These are phyloP conservation scores for Cranoglanis bouderius DNA, from an alignment of 2,113 vertebrate species.

Conservation along the genomic window DNA sequence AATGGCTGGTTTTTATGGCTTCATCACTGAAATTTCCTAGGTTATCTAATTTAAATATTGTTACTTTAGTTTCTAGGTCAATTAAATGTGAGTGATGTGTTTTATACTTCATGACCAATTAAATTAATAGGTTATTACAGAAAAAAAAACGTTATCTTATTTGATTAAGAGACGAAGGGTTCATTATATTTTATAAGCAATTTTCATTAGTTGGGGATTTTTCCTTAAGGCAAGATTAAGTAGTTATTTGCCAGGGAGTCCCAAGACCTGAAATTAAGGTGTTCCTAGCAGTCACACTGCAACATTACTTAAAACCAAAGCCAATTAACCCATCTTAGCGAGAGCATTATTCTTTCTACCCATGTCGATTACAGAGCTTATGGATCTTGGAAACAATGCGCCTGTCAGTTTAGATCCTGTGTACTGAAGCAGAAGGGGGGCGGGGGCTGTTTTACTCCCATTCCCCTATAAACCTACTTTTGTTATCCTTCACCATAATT, in stretches of 20 bases:
- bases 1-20: constrained; percentile 81
- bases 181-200: constrained; percentile 99
- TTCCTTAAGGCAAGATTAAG: constrained; percentile 96
- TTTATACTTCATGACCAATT: constrained; percentile 99
- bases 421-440: constrained; percentile 89
- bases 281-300: constrained; percentile 83
- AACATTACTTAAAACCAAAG: constrained; percentile 97
- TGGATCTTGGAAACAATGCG: constrained; percentile 97
- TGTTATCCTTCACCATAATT: constrained; percentile 68
- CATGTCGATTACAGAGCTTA: constrained; percentile 93
- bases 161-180: constrained; percentile 97
- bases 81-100: constrained; percentile 98
- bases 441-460: constrained; percentile 82
- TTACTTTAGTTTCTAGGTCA: constrained; percentile 98
- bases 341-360: constrained; percentile 91
- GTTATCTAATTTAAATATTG: constrained; percentile 91
- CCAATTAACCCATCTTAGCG: constrained; percentile 97
- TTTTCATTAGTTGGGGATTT: constrained; percentile 97
- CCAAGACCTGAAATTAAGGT: constrained; percentile 89
- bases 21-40: constrained; percentile 84
- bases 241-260: constrained; percentile 86
- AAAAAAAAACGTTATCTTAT: constrained; percentile 85
- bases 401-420: constrained; percentile 93
- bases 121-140: constrained; percentile 99
- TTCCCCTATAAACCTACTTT: constrained; percentile 70